Percentiles rank a stretch among this genome's conserved stretches.
phyloP scores from a whole-genome alignment of 2,113 vertebrate genomes.

The Cavia porcellus region DNA sequence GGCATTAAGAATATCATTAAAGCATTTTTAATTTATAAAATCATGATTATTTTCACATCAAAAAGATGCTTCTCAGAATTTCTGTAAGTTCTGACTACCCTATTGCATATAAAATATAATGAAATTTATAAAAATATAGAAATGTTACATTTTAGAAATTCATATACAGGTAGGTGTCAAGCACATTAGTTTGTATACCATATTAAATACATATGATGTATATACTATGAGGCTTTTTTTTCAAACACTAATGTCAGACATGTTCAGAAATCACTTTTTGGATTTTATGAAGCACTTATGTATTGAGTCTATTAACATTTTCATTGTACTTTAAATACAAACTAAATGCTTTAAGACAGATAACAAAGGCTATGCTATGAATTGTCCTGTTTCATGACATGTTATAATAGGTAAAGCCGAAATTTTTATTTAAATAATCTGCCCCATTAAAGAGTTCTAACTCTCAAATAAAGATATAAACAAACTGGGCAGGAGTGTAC shows the following conservation, averaged over 20 bases:
- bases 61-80: neutral
- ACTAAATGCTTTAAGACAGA: slow-evolving; percentile 58
- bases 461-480: slow-evolving; percentile 61
- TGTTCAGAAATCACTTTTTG: neutral
- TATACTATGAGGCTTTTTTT: neutral
- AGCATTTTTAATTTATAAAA: slow-evolving; percentile 58
- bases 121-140: slow-evolving; percentile 52
- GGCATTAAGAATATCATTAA: neutral
- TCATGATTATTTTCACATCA: slow-evolving; percentile 43
- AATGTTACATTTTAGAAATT: slow-evolving; percentile 29
- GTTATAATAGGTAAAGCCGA: neutral
- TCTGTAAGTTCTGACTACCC: slow-evolving; percentile 33
- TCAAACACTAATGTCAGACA: slow-evolving; percentile 19
- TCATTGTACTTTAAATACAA: slow-evolving; percentile 45
- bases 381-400: slow-evolving; percentile 1
- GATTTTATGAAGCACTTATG: slow-evolving; percentile 17
- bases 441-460: slow-evolving; percentile 27
- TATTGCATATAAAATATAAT: slow-evolving; percentile 32
- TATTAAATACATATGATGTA: neutral
- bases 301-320: slow-evolving; percentile 24
- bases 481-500: neutral
- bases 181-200: neutral
- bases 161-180: neutral
- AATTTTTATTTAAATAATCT: slow-evolving; percentile 59
- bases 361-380: slow-evolving; percentile 47